Base-by-base conservation (phyloP, 2,888 invertebrate genomes). In the Ophion slaviceki region DNA sequence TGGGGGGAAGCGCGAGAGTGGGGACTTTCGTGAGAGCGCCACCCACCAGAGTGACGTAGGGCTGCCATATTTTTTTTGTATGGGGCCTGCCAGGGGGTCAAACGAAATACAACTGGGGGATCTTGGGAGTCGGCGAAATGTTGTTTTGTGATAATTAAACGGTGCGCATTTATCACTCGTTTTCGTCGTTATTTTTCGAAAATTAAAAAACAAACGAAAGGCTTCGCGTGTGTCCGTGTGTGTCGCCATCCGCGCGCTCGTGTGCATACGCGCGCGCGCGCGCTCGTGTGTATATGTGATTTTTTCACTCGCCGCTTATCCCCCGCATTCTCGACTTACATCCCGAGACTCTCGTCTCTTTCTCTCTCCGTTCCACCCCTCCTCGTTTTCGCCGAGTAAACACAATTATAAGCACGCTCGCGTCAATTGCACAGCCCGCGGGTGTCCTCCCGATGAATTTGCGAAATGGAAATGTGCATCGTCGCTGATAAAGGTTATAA, bases 1-100 rank as follows among this genome's bases (percentile, higher is more conserved):
- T 6, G 20, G 24, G 74, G 77, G 75, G 67, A 32, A n/a, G 53
- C 5, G 2, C 53, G 53, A 17, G 53, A 53, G 53, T 17, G 40
- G 81, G 80, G 75, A 87, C 81, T 87, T 83, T 85, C 85, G 75
- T 59, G 75, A 70, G 75, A 80, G 80, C 67, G 77, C 85, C 84
- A 85, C 86, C 87, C 86, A 87, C 88, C 87, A 71, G 81, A 88
- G 89, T 90, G 90, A 90, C 90, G 88, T 90, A 89, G 89, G 88
- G 88, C 90, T 91, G 91, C 92, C 92, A 92, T 92, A 92, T 92
- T 92, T 92, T 91, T 88, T 89, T 87, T 90, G 84, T 87, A 88
- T 88, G 88, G 87, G 90, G 88, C 90, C 89, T 92, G 90, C 90
- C 91, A 93, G 92, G 92, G 92, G 91, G 91, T 92, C 90, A 92